Conservation (phyloP, 2,888 invertebrate genomes). For the Eristalis arbustorum region DNA sequence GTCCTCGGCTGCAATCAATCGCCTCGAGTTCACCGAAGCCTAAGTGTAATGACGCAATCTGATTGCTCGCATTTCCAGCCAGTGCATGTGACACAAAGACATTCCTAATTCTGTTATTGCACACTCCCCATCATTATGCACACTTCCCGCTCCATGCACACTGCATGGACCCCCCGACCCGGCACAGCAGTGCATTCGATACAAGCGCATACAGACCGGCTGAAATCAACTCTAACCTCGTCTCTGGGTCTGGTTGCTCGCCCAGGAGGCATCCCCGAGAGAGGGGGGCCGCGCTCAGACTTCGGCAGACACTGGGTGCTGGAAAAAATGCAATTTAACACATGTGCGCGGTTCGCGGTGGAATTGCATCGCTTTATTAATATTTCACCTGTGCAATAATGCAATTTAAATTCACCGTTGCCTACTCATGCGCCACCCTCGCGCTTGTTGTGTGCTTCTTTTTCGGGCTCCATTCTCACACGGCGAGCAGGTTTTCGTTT, state of each 20-base stretch:
- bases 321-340: not conserved
- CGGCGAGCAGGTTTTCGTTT: not conserved
- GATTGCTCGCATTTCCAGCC: not conserved
- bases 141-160: too few species aligned
- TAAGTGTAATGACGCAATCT: not conserved
- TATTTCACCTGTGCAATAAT: slow-evolving; percentile 5
- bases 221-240: too few species aligned
- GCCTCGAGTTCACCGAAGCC: not conserved
- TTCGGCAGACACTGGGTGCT: not conserved
- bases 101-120: too few species aligned
- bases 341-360: not conserved
- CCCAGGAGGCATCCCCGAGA: too few species aligned
- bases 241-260: too few species aligned
- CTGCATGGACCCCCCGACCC: too few species aligned
- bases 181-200: too few species aligned
- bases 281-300: too few species aligned
- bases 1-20: not conserved
- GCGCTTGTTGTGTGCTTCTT: not conserved
- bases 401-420: slow-evolving; percentile 5
- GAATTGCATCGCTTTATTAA: slow-evolving; percentile 1
- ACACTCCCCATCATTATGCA: too few species aligned
- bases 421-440: not conserved
- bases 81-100: not conserved
- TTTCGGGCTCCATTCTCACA: not conserved
- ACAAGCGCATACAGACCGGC: too few species aligned